Conservation (phyloP, 2,797 vertebrate genomes). For the Apogon talboti region DNA sequence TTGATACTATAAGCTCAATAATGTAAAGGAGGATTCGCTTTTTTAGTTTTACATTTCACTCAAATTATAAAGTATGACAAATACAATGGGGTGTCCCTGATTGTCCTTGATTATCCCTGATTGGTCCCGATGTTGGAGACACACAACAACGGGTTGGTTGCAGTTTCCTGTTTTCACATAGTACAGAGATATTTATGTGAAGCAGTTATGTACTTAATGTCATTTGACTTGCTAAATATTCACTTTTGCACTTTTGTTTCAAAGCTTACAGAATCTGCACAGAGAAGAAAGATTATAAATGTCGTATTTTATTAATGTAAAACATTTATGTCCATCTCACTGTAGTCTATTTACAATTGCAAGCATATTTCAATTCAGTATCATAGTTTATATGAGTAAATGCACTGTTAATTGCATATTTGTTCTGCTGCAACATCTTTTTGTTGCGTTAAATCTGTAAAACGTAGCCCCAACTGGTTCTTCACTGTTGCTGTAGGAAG, state of each 20-base stretch:
- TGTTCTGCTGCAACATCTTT: conserved; percentile 5
- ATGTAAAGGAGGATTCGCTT: conserved; percentile 13
- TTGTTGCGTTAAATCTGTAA: conserved; percentile 27
- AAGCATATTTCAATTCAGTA: not conserved
- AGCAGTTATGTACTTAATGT: not conserved
- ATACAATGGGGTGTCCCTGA: conserved; percentile 14
- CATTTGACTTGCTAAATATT: not conserved
- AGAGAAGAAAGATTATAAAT: not conserved
- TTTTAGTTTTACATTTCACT: not conserved
- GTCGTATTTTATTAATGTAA: too few species aligned
- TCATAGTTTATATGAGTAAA: not conserved
- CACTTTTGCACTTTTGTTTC: not conserved
- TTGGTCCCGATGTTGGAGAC: conserved; percentile 39
- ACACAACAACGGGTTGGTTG: conserved; percentile 46
- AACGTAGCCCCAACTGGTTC: not conserved
- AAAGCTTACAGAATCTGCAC: not conserved
- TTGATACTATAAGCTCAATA: conserved; percentile 7
- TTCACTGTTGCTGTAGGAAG: conserved; percentile 34
- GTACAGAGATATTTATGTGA: not conserved
- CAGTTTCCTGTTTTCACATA: conserved; percentile 50
- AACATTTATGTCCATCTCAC: not conserved
- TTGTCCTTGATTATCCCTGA: conserved; percentile 14
- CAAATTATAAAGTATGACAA: too few species aligned
- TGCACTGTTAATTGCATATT: not conserved
- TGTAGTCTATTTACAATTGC: not conserved